phyloP scores from a whole-genome alignment of 2,797 vertebrate species.

The Galagoides demidoff region DNA sequence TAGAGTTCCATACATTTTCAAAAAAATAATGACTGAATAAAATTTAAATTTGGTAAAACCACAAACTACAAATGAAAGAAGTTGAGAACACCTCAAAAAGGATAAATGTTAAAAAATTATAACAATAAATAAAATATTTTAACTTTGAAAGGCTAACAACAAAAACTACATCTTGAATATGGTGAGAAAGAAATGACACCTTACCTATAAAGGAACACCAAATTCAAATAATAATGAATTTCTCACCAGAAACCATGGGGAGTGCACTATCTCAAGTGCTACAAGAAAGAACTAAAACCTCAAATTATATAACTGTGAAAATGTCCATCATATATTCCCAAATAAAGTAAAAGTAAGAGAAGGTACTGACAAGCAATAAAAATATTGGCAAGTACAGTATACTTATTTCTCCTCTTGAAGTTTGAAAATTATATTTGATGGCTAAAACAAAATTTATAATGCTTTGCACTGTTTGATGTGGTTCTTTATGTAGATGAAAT shows the following conservation, averaged over 20 bases:
- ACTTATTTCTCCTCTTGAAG: background rate
- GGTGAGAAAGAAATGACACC: background rate
- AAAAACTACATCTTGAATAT: background rate
- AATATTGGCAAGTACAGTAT: background rate
- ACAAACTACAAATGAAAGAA: background rate
- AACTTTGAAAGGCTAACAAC: background rate
- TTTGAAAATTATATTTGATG: background rate
- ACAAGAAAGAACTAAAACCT: background rate
- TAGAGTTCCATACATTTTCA: background rate
- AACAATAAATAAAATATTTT: background rate
- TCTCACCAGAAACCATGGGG: background rate
- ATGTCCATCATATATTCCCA: background rate
- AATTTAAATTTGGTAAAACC: background rate
- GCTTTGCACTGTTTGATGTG: background rate
- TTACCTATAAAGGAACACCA: background rate
- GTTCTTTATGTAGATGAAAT: background rate
- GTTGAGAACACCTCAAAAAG: background rate
- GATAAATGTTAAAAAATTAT: background rate
- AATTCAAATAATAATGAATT: background rate
- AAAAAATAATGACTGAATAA: background rate
- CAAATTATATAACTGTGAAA: background rate
- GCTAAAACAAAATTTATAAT: background rate
- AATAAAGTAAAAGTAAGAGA: background rate
- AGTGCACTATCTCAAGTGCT: background rate
- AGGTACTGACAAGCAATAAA: background rate